phyloP scores from a whole-genome alignment of 1,140 invertebrate species.

The Hermetia illucens region DNA sequence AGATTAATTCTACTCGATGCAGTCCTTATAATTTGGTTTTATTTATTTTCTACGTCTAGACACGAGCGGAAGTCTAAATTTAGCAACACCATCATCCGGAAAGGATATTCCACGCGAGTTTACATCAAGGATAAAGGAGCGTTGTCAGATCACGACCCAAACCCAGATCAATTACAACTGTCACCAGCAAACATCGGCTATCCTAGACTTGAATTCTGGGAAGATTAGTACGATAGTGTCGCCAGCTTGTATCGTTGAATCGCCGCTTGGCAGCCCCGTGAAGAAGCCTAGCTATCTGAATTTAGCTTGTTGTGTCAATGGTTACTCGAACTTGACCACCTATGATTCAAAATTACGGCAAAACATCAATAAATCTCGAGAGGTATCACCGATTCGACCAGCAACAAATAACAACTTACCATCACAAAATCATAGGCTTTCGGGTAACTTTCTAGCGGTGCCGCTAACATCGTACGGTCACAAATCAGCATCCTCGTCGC shows the following conservation, averaged over 20 bases:
- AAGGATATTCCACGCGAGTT: slow-evolving; percentile 41
- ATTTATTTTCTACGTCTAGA: slow-evolving; percentile 15
- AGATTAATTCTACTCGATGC: too few relatives aligned
- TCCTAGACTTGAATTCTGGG: slow-evolving; percentile 6
- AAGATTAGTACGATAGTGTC: slow-evolving; percentile 6
- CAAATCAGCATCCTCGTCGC: background rate
- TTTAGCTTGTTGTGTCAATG: slow-evolving; percentile 77
- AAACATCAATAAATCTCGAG: slow-evolving; percentile 47
- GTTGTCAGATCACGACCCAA: slow-evolving; percentile 17
- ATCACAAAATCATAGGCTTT: slow-evolving; percentile 40
- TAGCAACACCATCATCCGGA: slow-evolving; percentile 40
- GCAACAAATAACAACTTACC: slow-evolving; percentile 38
- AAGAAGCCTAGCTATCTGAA: slow-evolving; percentile 68
- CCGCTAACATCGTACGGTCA: slow-evolving; percentile 33
- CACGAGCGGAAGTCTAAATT: slow-evolving; percentile 36
- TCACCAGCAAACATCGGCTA: slow-evolving; percentile 10
- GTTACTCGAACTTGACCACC: slow-evolving; percentile 70
- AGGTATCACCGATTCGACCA: slow-evolving; percentile 48
- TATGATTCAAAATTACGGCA: slow-evolving; percentile 66
- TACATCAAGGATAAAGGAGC: slow-evolving; percentile 36
- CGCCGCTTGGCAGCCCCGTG: slow-evolving; percentile 1
- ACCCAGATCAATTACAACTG: slow-evolving; percentile 8
- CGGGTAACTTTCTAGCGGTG: slow-evolving; percentile 34
- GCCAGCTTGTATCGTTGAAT: background rate
- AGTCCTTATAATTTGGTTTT: background rate